Conservation (phyloP, 1,140 invertebrate genomes). For the Drosophila punjabiensis region DNA sequence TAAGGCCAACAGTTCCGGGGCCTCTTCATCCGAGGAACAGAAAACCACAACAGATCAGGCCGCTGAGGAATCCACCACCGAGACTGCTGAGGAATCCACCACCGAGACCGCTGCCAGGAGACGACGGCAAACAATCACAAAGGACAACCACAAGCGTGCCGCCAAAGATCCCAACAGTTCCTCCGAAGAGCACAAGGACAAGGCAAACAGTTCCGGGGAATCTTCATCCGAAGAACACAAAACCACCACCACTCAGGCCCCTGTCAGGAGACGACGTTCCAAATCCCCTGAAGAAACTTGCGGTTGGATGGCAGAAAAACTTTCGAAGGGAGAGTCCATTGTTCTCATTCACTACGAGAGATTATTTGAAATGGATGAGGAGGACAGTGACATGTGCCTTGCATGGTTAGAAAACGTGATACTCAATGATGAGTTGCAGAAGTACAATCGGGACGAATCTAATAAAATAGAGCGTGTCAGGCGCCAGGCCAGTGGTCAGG, state of each 20-base stretch:
- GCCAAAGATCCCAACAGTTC: conserved; percentile 23
- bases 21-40: conserved; percentile 27
- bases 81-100: neutral
- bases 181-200: conserved; percentile 15
- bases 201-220: neutral
- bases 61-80: neutral
- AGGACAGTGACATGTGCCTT: neutral
- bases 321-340: too few species aligned
- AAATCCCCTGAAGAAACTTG: too few species aligned
- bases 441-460: neutral
- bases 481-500: neutral
- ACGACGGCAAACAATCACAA: neutral
- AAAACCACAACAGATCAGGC: neutral
- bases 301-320: too few species aligned
- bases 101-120: conserved; percentile 3
- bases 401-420: neutral
- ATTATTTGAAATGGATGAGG: too few species aligned
- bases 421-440: neutral
- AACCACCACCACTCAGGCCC: neutral
- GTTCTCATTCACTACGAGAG: too few species aligned
- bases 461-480: neutral
- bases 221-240: conserved; percentile 9
- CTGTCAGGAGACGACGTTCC: conserved; percentile 4
- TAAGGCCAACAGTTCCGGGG: conserved; percentile 9
- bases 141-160: neutral